Percentiles rank a stretch among this genome's conserved stretches.
These are phyloP conservation scores for Notolepis coatsorum DNA, from an alignment of 2,797 vertebrate genomes.

Conservation along the genomic window DNA sequence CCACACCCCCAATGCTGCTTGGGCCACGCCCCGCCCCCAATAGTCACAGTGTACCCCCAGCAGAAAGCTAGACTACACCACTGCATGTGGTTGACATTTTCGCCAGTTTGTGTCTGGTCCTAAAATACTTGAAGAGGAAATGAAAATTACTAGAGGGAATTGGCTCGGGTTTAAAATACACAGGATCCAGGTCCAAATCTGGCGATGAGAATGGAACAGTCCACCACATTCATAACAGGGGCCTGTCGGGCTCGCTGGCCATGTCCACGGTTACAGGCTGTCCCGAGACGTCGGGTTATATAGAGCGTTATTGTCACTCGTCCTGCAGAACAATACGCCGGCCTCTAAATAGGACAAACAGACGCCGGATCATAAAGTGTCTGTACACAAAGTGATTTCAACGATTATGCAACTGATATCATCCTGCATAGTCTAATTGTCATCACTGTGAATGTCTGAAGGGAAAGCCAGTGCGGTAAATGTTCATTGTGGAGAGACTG, in stretches of 20 bases:
- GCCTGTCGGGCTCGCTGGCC: constrained; percentile 51
- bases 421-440: neutral
- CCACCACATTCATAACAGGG: constrained; percentile 50
- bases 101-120: constrained; percentile 60
- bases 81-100: constrained; percentile 69
- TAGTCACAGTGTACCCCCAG: too few species aligned
- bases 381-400: constrained; percentile 19
- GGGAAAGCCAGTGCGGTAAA: neutral
- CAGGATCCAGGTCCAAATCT: constrained; percentile 65
- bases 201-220: constrained; percentile 71
- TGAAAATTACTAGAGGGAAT: constrained; percentile 79
- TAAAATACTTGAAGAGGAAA: constrained; percentile 82
- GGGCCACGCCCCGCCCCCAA: too few species aligned
- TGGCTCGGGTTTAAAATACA: constrained; percentile 75
- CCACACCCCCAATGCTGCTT: too few species aligned
- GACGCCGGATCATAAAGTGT: constrained; percentile 23
- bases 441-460: neutral
- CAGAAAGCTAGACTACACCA: constrained; percentile 8
- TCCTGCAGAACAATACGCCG: constrained; percentile 46
- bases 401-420: constrained; percentile 13
- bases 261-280: constrained; percentile 47
- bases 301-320: constrained; percentile 49
- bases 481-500: neutral
- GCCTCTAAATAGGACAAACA: constrained; percentile 31
- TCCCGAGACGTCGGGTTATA: constrained; percentile 40